These are phyloP conservation scores for Gymnosoma rotundatum DNA, from an alignment of 2,888 invertebrate genomes.

Conservation along the genomic window DNA sequence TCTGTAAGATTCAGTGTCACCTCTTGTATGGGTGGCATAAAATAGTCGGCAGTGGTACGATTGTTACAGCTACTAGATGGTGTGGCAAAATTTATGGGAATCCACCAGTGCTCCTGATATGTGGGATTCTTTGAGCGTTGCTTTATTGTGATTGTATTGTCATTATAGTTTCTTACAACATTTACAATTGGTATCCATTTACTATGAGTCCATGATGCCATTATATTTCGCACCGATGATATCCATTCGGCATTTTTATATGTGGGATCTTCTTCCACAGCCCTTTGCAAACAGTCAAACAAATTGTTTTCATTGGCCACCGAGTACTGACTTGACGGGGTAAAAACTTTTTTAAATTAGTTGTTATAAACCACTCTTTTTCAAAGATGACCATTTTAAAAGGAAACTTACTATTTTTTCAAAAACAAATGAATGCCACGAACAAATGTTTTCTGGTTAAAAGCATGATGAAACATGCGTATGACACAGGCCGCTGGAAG, in stretches of 20 bases:
- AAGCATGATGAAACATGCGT: conserved; percentile 81
- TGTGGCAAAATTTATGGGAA: conserved; percentile 80
- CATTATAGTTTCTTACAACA: conserved; percentile 83
- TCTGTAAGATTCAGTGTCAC: conserved; percentile 74
- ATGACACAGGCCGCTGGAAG: conserved; percentile 78
- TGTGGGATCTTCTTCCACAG: conserved; percentile 73
- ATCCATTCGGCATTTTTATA: conserved; percentile 72
- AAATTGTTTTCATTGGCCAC: conserved; percentile 79
- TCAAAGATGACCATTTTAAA: conserved; percentile 19
- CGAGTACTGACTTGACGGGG: conserved; percentile 78
- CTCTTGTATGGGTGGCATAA: conserved; percentile 77
- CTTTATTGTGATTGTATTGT: conserved; percentile 83
- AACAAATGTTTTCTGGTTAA: conserved; percentile 77
- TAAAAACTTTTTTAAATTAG: conserved; percentile 78
- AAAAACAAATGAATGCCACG: conserved; percentile 76
- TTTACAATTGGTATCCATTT: conserved; percentile 85
- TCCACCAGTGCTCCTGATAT: conserved; percentile 77
- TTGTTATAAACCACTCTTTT: conserved; percentile 76
- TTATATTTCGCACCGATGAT: conserved; percentile 82
- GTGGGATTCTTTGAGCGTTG: conserved; percentile 81
- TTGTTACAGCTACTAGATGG: conserved; percentile 74
- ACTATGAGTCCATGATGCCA: conserved; percentile 86
- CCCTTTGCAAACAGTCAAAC: conserved; percentile 76
- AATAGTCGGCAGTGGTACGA: conserved; percentile 76
- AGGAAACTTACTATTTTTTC: conserved; percentile 79